Conservation (phyloP, 2,888 invertebrate genomes). For the Chromoteleia sp. region DNA sequence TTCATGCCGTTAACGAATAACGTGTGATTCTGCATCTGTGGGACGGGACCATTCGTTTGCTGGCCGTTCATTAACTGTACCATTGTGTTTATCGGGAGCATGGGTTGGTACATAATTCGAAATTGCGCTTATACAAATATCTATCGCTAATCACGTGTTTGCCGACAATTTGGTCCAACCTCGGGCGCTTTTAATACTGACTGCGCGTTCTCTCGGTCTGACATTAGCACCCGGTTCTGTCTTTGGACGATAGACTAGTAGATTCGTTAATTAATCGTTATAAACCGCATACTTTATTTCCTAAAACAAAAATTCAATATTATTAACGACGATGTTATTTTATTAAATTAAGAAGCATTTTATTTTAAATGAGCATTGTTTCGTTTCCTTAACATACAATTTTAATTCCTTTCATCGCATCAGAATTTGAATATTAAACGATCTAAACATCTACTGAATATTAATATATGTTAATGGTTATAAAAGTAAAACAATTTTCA, state of each 20-base stretch:
- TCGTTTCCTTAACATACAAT: no score
- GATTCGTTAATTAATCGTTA: neutral
- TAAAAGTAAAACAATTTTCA: no score
- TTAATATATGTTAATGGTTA: no score
- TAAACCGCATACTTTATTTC: neutral
- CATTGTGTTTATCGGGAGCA: constrained; percentile 81
- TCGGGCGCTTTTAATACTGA: constrained; percentile 24
- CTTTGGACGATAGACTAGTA: constrained; percentile 1
- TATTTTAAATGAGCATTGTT: no score
- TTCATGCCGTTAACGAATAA: constrained; percentile 76
- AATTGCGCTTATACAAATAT: constrained; percentile 56
- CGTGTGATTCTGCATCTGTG: constrained; percentile 75
- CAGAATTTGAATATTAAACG: no score
- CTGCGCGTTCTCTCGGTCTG: neutral
- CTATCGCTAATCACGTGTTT: constrained; percentile 20
- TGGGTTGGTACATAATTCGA: constrained; percentile 82
- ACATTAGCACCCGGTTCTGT: constrained; percentile 4
- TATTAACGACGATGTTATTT: no score
- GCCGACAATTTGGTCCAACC: constrained; percentile 31
- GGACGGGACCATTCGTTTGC: constrained; percentile 79
- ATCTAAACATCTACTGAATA: no score
- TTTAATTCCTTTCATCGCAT: no score
- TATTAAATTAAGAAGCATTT: no score
- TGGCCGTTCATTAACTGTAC: constrained; percentile 81
- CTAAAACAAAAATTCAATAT: no score